A percentile compares a stretch with the other conserved stretches of the same genome.
Evolutionary conservation across 2,888 invertebrate genomes (phyloP).

Genomic region (Ichneumoninae sp.): DNA sequence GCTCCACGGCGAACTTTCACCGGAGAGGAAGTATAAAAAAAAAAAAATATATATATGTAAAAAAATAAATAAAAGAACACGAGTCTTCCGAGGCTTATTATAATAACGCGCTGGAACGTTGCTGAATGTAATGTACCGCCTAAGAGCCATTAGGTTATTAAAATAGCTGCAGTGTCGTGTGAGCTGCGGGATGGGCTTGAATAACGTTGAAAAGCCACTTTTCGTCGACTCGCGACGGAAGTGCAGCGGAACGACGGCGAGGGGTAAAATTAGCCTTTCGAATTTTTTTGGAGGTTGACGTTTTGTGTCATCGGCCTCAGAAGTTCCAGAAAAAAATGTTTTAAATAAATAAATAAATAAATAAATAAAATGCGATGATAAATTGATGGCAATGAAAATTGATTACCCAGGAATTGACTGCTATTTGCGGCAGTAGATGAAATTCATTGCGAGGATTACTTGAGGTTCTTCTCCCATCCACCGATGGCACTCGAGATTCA

Average conservation of each 20-base stretch:
- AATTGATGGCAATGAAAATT: not conserved
- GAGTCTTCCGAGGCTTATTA: conserved; percentile 45
- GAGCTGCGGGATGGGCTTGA: conserved; percentile 69
- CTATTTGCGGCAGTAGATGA: not conserved
- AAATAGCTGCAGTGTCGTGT: conserved; percentile 77
- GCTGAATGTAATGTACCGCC: conserved; percentile 76
- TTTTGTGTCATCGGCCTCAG: not conserved
- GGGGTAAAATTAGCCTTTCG: not conserved
- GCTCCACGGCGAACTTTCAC: conserved; percentile 36
- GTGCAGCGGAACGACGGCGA: conserved; percentile 11
- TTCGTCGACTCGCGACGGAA: conserved; percentile 23
- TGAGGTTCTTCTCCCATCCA: not conserved
- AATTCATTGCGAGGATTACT: not conserved
- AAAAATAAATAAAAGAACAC: conserved; percentile 36
- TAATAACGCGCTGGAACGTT: conserved; percentile 59
- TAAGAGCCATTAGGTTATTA: conserved; percentile 84
- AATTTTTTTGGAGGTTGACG: conserved; percentile 26
- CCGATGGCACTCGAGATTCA: not conserved
- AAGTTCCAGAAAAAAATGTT: not conserved
- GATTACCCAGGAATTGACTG: not conserved
- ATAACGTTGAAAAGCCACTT: conserved; percentile 71
- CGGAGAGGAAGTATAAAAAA: conserved; percentile 15
- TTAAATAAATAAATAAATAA: not conserved
- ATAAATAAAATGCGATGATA: not conserved
- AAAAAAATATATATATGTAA: not conserved